These are phyloP conservation scores for Struthidea cinerea DNA, from an alignment of 2,113 vertebrate species.

Conservation along the genomic window DNA sequence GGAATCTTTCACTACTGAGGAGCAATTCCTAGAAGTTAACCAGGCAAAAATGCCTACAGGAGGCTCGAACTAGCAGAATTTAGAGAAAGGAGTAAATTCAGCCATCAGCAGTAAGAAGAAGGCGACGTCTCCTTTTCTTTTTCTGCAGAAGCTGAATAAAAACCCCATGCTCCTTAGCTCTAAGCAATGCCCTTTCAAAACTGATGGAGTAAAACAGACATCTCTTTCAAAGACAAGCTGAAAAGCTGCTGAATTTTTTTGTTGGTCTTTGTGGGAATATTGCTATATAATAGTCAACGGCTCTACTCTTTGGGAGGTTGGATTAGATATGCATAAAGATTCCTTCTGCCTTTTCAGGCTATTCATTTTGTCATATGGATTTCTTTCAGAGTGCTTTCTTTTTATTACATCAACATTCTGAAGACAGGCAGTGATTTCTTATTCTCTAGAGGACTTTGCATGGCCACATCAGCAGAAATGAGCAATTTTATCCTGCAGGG, in stretches of 20 bases:
- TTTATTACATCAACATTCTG: neutral
- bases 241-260: constrained; percentile 9
- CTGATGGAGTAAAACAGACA: neutral
- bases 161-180: neutral
- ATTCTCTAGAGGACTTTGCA: neutral
- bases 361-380: neutral
- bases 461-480: neutral
- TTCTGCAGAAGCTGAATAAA: neutral
- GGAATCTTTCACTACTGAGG: neutral
- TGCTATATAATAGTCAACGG: neutral
- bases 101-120: neutral
- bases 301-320: neutral
- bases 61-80: neutral
- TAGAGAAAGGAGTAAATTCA: neutral
- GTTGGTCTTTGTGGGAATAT: neutral
- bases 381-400: neutral
- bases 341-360: neutral
- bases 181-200: constrained; percentile 14
- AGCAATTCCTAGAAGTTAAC: neutral
- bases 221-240: neutral
- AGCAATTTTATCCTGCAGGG: neutral
- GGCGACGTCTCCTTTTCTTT: neutral
- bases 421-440: neutral
- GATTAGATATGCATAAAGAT: neutral
- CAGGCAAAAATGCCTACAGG: neutral